Conservation (phyloP, 2,888 invertebrate genomes). For the Byasa hedistus region DNA sequence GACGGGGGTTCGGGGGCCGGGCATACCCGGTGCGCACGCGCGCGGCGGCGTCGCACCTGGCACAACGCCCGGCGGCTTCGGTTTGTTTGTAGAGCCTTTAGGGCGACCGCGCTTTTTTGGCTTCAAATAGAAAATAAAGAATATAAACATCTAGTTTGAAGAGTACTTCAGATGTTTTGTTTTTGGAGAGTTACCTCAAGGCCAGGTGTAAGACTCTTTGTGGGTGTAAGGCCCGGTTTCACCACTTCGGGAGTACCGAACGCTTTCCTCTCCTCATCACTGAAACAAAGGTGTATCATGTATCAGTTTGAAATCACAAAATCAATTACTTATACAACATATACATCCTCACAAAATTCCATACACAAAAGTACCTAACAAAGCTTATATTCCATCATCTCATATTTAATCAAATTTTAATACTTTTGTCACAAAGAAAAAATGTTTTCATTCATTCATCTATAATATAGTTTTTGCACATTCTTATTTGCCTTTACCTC, state of each 20-base stretch:
- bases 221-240: constrained; percentile 55
- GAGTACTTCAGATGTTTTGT: no score
- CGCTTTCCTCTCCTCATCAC: constrained; percentile 66
- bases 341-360: no score
- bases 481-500: no score
- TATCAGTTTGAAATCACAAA: neutral
- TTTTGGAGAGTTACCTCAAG: constrained; percentile 50
- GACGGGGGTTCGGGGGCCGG: constrained; percentile 34
- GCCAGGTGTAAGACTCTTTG: constrained; percentile 54
- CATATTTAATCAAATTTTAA: no score
- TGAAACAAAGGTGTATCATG: constrained; percentile 35
- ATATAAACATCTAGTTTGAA: neutral
- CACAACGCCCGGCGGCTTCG: constrained; percentile 35
- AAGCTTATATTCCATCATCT: no score
- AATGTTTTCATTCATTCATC: no score
- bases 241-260: constrained; percentile 67
- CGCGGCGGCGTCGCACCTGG: constrained; percentile 33
- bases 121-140: constrained; percentile 41
- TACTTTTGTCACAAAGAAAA: no score
- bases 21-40: constrained; percentile 38
- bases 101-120: constrained; percentile 75
- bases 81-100: constrained; percentile 75
- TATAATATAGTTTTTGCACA: no score
- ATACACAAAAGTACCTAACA: no score
- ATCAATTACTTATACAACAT: no score